Evolutionary conservation across 2,888 invertebrate species (phyloP), one percentile per base, ranked within the genome.

Genomic region (Phymatocera aterrima): DNA sequence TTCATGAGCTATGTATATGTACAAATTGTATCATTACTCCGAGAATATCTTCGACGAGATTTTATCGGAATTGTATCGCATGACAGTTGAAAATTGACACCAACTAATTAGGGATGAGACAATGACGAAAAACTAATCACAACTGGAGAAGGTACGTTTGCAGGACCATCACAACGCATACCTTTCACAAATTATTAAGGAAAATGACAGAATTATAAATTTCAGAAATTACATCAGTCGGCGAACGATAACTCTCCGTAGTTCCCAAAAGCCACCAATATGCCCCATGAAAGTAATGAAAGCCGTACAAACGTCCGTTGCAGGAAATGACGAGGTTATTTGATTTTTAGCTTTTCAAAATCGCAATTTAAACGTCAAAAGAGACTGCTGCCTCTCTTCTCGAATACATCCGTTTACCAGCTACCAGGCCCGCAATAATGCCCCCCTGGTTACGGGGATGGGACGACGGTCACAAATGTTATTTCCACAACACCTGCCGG

Each of bases 311-410:
- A 68, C 21, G 46, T 6, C 51, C 10, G 72, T 18, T 72, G 51
- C 51, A 72, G 72, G 72, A 72, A 72, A 72, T 72, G 72, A 51
- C 51, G 31, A 34, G 28, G n/a, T 46, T 18, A n/a, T n/a, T n/a
- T n/a, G n/a, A n/a, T 68, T 48, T 34, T 64, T 40, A 37, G 0
- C 46, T 68, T n/a, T 68, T 43, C n/a, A 37, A n/a, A 68, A 46
- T 68, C 15, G 28, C 12, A 8, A 68, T 28, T 68, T 5, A 68
- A 43, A n/a, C 10, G 68, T 46, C 46, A 34, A n/a, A 12, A 34
- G 40, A 64, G 21, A 8, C 64, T 64, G 68, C 68, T 46, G 24
- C 12, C 28, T 12, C 43, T 57, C 2, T 68, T 12, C 21, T 24
- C 34, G 21, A 3, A 6, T 28, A 1, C 40, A 51, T n/a, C 18